Percentiles rank a stretch among this genome's conserved stretches.
Evolutionary conservation across 2,888 invertebrate species (phyloP).

Genomic region (Drosophila birchii): DNA sequence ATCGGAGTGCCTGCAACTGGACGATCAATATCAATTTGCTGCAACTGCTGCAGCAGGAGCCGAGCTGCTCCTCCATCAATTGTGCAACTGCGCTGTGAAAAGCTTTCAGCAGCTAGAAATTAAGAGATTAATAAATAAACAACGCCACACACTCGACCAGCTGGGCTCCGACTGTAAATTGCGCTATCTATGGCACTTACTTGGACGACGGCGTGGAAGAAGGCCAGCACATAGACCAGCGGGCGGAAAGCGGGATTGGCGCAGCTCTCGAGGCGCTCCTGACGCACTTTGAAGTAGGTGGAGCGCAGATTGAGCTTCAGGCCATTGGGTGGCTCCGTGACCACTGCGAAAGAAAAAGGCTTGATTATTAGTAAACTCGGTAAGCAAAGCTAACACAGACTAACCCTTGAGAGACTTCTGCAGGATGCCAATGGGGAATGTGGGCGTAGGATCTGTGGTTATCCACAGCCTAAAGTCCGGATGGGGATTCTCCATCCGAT

Average conservation of each 20-base stretch:
- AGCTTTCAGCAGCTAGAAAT: slow-evolving; percentile 68
- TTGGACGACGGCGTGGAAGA: slow-evolving; percentile 97
- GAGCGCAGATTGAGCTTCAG: slow-evolving; percentile 94
- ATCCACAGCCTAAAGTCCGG: slow-evolving; percentile 97
- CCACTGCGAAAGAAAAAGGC: slow-evolving; percentile 87
- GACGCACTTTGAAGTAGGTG: slow-evolving; percentile 94
- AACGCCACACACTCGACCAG: slow-evolving; percentile 48
- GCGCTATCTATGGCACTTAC: slow-evolving; percentile 83
- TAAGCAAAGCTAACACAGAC: not conserved
- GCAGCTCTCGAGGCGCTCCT: slow-evolving; percentile 90
- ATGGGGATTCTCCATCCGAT: slow-evolving; percentile 92
- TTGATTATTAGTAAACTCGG: not conserved
- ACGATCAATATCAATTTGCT: slow-evolving; percentile 74
- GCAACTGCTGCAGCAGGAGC: slow-evolving; percentile 33
- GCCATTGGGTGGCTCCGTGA: slow-evolving; percentile 96
- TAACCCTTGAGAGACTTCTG: slow-evolving; percentile 92
- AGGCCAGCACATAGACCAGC: slow-evolving; percentile 94
- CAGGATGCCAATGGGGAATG: slow-evolving; percentile 95
- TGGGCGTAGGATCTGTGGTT: slow-evolving; percentile 94
- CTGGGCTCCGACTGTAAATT: slow-evolving; percentile 41
- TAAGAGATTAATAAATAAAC: slow-evolving; percentile 76
- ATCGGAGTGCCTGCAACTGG: slow-evolving; percentile 29
- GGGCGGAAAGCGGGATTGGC: slow-evolving; percentile 91
- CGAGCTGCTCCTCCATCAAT: slow-evolving; percentile 55
- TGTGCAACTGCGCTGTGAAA: slow-evolving; percentile 55